Evolutionary conservation across 2,797 vertebrate species (phyloP).

Genomic region (Meda fulgida): DNA sequence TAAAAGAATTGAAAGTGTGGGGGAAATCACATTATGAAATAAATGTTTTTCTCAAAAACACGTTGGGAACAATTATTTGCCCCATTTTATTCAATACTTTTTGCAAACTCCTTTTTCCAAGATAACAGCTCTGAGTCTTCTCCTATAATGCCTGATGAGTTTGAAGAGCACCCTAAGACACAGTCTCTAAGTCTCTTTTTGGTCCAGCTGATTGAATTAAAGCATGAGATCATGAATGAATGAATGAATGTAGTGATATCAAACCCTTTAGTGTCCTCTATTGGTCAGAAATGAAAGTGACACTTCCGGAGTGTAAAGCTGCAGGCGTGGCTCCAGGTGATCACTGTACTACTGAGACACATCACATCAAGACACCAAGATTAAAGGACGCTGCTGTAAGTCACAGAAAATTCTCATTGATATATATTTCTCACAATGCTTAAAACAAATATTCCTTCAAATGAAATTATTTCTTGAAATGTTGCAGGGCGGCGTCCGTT

Average conservation of each 20-base stretch:
- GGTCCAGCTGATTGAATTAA: background rate
- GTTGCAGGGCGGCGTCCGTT: constrained; percentile 83
- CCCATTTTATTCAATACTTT: too few relatives aligned
- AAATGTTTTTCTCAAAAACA: too few relatives aligned
- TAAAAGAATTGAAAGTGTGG: too few relatives aligned
- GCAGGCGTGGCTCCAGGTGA: constrained; percentile 69
- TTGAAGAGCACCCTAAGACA: too few relatives aligned
- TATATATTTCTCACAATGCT: constrained; percentile 16
- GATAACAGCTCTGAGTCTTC: too few relatives aligned
- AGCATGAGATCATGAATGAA: background rate
- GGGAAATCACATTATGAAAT: too few relatives aligned
- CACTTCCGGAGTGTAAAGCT: constrained; percentile 59
- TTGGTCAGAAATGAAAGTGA: constrained; percentile 9
- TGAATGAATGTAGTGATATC: background rate
- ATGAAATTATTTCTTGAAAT: constrained; percentile 59
- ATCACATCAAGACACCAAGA: constrained; percentile 75
- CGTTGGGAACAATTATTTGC: too few relatives aligned
- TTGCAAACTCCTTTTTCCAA: too few relatives aligned
- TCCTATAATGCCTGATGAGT: too few relatives aligned
- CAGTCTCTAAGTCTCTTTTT: too few relatives aligned
- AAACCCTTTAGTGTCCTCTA: constrained; percentile 38
- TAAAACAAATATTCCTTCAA: background rate
- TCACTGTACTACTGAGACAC: constrained; percentile 59
- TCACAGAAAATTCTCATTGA: constrained; percentile 46
- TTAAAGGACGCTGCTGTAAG: constrained; percentile 88